These are phyloP conservation scores for Caranx ignobilis DNA, from an alignment of 2,113 vertebrate genomes.

Conservation along the genomic window DNA sequence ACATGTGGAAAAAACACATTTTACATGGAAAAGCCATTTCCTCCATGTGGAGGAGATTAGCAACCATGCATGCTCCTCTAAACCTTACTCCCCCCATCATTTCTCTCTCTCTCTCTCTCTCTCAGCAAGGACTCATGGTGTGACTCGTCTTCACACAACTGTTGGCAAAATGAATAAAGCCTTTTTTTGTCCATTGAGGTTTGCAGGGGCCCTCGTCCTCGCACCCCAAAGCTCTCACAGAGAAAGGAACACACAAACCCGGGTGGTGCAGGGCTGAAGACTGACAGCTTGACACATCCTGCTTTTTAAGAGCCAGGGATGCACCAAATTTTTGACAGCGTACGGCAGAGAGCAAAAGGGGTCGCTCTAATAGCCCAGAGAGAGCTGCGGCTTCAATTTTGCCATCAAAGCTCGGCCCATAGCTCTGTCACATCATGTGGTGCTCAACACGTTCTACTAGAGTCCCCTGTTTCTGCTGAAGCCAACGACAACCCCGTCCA, in stretches of 20 bases:
- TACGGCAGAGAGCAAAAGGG: conserved; percentile 13
- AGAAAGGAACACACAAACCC: conserved; percentile 30
- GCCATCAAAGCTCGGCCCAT: conserved; percentile 23
- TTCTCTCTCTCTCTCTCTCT: conserved; percentile 7
- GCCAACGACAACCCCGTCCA: conserved; percentile 9
- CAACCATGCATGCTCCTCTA: conserved; percentile 44
- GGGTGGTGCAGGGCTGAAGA: conserved; percentile 25
- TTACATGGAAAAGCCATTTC: conserved; percentile 69
- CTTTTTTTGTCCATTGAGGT: conserved; percentile 5
- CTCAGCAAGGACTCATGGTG: conserved; percentile 11
- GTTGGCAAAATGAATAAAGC: conserved; percentile 44
- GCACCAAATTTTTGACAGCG: conserved; percentile 31
- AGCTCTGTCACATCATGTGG: conserved; percentile 49
- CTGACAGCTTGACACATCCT: conserved; percentile 56
- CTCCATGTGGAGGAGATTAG: conserved; percentile 65
- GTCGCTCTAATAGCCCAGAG: conserved; percentile 37
- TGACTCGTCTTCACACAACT: conserved; percentile 26
- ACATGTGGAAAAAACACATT: conserved; percentile 54
- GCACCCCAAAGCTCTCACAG: conserved; percentile 23
- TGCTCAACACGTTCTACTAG: conserved; percentile 21
- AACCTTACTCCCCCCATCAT: conserved; percentile 19
- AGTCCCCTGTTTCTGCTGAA: conserved; percentile 30
- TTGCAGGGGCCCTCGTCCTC: conserved; percentile 6
- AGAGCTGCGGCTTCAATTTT: conserved; percentile 23
- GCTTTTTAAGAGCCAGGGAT: conserved; percentile 47